These are phyloP conservation scores for Australoheros scitulus DNA, from an alignment of 2,113 vertebrate species.

Conservation along the genomic window DNA sequence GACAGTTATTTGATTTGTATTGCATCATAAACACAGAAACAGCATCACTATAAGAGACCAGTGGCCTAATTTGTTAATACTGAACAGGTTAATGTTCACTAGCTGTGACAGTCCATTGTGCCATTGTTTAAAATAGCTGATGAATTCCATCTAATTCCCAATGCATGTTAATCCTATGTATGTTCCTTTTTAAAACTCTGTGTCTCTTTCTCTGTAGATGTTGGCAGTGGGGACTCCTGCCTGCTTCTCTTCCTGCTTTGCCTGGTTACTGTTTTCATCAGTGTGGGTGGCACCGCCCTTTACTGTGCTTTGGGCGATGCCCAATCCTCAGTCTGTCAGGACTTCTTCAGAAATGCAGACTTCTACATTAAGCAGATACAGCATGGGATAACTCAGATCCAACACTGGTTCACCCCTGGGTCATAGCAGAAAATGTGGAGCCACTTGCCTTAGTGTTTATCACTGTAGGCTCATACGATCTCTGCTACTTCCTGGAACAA, in stretches of 20 bases:
- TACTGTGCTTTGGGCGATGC: slow-evolving; percentile 94
- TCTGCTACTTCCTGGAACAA: slow-evolving; percentile 14
- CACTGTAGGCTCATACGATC: neutral
- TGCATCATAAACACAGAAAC: neutral
- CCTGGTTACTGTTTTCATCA: slow-evolving; percentile 94
- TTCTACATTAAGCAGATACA: slow-evolving; percentile 90
- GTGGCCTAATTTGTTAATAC: neutral
- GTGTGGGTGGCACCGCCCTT: slow-evolving; percentile 93
- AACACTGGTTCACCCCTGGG: slow-evolving; percentile 85
- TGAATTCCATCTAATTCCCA: neutral
- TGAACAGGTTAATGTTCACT: neutral
- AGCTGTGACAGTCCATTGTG: neutral
- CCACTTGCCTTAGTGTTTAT: neutral
- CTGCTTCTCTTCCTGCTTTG: slow-evolving; percentile 93
- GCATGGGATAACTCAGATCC: slow-evolving; percentile 85
- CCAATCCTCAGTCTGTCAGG: slow-evolving; percentile 92
- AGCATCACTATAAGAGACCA: neutral
- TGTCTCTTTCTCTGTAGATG: slow-evolving; percentile 80
- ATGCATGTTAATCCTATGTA: neutral
- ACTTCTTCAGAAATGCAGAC: slow-evolving; percentile 92
- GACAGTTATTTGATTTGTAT: neutral
- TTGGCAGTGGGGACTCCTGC: slow-evolving; percentile 91
- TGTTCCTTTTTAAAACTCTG: neutral
- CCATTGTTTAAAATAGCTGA: neutral
- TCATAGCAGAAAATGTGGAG: slow-evolving; percentile 76